Conservation (phyloP, 2,797 vertebrate genomes). For the Iguana delicatissima region DNA sequence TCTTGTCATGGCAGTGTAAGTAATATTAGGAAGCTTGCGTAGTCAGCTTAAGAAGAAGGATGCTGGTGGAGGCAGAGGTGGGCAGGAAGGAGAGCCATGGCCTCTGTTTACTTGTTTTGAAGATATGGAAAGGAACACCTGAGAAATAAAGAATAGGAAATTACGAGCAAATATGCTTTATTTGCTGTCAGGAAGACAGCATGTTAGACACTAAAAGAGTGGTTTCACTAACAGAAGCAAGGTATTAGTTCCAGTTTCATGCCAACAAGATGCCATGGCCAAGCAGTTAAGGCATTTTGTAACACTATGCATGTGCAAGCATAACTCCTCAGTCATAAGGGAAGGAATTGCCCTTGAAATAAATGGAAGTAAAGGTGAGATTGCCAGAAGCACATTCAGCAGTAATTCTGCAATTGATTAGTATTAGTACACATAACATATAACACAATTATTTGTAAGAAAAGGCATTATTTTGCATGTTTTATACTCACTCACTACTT, state of each 20-base stretch:
- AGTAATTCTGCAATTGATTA: neutral
- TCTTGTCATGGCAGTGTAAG: slow-evolving; percentile 8
- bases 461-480: neutral
- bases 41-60: neutral
- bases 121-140: neutral
- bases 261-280: neutral
- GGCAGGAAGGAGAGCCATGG: neutral
- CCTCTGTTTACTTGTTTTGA: slow-evolving; percentile 7
- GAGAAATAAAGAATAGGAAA: neutral
- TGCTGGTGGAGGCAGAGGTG: neutral
- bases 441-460: neutral
- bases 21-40: neutral
- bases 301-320: neutral
- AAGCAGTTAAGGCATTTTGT: neutral
- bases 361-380: neutral
- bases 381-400: neutral
- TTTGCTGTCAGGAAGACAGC: neutral
- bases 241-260: neutral
- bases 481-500: neutral
- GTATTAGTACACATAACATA: no score
- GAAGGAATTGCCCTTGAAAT: neutral
- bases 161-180: fast-evolving
- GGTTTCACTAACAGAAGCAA: neutral
- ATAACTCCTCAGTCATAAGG: neutral
- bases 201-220: neutral